These are phyloP conservation scores for Labia minor DNA, from an alignment of 2,888 invertebrate genomes.

Conservation along the genomic window DNA sequence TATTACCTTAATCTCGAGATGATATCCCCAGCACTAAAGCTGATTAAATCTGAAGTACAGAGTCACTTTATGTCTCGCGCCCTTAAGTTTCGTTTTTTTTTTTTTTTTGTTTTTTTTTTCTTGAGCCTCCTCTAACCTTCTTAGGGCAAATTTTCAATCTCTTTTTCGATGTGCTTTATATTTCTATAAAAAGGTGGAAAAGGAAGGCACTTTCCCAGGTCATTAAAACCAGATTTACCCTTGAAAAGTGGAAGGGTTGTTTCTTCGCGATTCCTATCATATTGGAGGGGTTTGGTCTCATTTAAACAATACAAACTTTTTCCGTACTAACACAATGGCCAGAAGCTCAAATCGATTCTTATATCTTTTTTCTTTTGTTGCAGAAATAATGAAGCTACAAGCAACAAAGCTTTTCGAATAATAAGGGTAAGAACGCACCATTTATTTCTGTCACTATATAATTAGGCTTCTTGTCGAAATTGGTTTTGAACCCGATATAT, in stretches of 20 bases:
- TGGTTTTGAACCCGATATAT: background rate
- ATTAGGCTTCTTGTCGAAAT: background rate
- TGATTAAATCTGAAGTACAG: background rate
- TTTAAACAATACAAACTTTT: background rate
- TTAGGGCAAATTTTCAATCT: background rate
- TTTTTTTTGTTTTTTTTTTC: no score
- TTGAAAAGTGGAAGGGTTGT: background rate
- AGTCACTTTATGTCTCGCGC: no score
- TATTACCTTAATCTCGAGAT: background rate
- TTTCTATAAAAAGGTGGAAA: no score
- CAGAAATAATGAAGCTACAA: background rate
- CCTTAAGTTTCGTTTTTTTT: background rate
- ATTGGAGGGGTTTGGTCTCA: background rate
- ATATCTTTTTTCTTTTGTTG: background rate
- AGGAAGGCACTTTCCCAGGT: background rate
- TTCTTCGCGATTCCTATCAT: background rate
- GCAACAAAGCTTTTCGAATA: background rate
- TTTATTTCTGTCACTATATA: background rate
- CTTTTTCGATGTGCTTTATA: background rate
- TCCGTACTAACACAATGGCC: background rate
- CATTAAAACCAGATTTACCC: background rate
- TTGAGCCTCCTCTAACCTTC: background rate
- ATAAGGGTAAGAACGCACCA: background rate
- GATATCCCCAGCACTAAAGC: background rate
- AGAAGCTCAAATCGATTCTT: background rate